Percentiles rank a stretch among this genome's conserved stretches.
Conservation (phyloP, 2,888 invertebrate genomes). For the Cataglyphis altisquamis region DNA sequence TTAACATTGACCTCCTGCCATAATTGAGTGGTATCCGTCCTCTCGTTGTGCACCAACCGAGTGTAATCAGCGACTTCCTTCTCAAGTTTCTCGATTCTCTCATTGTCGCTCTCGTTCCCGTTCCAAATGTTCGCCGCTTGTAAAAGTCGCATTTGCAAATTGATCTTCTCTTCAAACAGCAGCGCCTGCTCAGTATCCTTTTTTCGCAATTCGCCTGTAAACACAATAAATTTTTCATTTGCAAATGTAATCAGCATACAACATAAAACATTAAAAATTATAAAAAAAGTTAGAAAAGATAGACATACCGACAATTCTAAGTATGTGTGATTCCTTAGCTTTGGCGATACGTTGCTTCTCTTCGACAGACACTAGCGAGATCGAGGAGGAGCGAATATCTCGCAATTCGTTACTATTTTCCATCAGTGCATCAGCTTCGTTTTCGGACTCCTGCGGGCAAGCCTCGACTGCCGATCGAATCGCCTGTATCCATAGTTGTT, state of each 20-base stretch:
- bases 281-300: neutral
- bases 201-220: slow-evolving; percentile 92
- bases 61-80: slow-evolving; percentile 90
- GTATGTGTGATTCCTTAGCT: slow-evolving; percentile 92
- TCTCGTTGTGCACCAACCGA: slow-evolving; percentile 91
- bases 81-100: slow-evolving; percentile 78
- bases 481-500: slow-evolving; percentile 95
- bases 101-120: slow-evolving; percentile 81
- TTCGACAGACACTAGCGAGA: slow-evolving; percentile 88
- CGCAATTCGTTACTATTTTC: slow-evolving; percentile 78
- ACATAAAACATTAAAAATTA: neutral
- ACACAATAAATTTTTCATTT: slow-evolving; percentile 28
- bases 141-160: slow-evolving; percentile 92
- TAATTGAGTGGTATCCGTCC: slow-evolving; percentile 92
- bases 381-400: slow-evolving; percentile 81
- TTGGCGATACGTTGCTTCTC: slow-evolving; percentile 92
- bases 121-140: slow-evolving; percentile 88
- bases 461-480: slow-evolving; percentile 94
- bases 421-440: slow-evolving; percentile 86
- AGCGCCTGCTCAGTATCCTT: slow-evolving; percentile 96
- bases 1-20: slow-evolving; percentile 91
- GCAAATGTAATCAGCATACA: neutral
- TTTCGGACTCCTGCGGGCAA: slow-evolving; percentile 94
- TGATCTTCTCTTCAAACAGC: slow-evolving; percentile 95
- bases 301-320: slow-evolving; percentile 92